Evolutionary conservation across 2,888 invertebrate species (phyloP), one percentile per base, ranked within the genome.

Genomic region (Frankliniella intonsa): DNA sequence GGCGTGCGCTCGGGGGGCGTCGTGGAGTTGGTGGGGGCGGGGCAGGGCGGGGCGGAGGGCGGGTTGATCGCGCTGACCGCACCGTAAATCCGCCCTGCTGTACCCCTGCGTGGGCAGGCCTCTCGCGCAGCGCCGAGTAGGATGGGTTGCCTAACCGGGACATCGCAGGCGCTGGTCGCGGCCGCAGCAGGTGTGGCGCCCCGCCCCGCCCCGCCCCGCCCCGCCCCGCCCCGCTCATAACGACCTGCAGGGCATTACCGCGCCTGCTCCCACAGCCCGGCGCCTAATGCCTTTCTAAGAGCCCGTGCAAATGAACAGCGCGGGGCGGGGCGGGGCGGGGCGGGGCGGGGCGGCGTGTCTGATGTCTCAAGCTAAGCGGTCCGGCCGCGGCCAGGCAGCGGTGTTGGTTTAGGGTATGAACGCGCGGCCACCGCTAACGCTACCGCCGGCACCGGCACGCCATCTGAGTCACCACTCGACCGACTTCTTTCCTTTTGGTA

Each of bases 251-350:
- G 2, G 55, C 55, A 55, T 55, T 55, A 55, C 55, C 14, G 55
- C 38, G 38, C 38, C 38, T 38, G 38, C 38, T n/a, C n/a, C n/a
- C n/a, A n/a, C n/a, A n/a, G n/a, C n/a, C 9, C 51, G 51, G 55
- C 12, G 55, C n/a, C 69, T 69, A 69, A 69, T 69, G 69, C 69
- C 69, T 69, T 69, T 69, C 22, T 69, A 69, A 69, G 69, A 19
- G 69, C 69, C 69, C 22, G 8, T 0, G n/a, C 69, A 69, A 69
- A 55, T 55, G 55, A 55, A 55, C 55, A 55, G 14, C 55, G 55
- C 55, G 55, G 69, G 11, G n/a, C n/a, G 9, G n/a, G n/a, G 22
- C 22, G 22, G 22, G 9, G n/a, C 69, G 22, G 55, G 11, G n/a
- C n/a, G 9, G n/a, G n/a, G 22, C 22, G 22, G 22, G 9, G n/a